These are phyloP conservation scores for Grus americana DNA, from an alignment of 2,113 vertebrate genomes.

Conservation along the genomic window DNA sequence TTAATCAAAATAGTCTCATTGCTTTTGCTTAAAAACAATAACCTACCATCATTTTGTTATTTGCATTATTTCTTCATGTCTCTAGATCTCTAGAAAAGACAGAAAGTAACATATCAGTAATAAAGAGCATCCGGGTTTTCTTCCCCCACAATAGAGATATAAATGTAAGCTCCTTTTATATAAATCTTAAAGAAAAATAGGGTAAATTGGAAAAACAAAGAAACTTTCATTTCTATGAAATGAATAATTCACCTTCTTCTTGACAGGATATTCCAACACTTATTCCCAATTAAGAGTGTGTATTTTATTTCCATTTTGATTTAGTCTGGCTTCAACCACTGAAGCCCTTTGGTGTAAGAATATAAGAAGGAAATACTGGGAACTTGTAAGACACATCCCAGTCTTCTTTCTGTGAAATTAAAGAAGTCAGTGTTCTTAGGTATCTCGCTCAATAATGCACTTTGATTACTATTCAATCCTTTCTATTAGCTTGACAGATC, in stretches of 20 bases:
- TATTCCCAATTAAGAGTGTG: neutral
- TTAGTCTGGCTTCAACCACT: neutral
- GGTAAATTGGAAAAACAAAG: neutral
- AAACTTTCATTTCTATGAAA: neutral
- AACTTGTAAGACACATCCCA: neutral
- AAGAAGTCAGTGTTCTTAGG: accelerated
- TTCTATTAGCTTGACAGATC: neutral
- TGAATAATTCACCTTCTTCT: neutral
- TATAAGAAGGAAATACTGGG: neutral
- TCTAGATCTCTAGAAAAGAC: neutral
- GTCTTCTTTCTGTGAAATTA: neutral
- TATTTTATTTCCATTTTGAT: neutral
- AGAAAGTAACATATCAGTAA: neutral
- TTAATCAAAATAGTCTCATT: neutral
- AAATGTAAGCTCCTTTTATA: neutral
- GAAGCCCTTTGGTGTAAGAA: neutral
- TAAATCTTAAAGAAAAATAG: neutral
- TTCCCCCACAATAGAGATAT: neutral
- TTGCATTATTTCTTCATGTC: neutral
- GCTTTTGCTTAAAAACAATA: neutral
- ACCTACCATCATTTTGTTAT: neutral
- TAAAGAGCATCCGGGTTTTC: neutral
- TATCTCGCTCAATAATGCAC: neutral
- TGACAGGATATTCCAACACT: neutral
- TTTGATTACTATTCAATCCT: neutral